Evolutionary conservation across 2,797 vertebrate species (phyloP).

Genomic region (Meda fulgida): DNA sequence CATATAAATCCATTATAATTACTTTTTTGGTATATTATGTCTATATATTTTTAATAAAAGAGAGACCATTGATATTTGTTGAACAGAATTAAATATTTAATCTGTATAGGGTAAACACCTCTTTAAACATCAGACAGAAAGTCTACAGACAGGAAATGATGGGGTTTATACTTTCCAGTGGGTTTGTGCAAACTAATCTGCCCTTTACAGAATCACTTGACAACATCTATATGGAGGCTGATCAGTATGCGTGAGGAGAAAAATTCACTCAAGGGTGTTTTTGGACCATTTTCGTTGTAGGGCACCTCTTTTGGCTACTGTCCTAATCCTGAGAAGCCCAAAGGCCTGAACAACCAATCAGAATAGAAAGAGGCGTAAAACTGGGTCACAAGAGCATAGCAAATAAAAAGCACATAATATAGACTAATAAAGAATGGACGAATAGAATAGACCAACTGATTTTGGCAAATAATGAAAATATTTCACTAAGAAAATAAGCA

Average conservation of each 20-base stretch:
- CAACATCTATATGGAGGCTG: constrained; percentile 2
- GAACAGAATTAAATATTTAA: constrained; percentile 4
- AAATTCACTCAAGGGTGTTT: constrained; percentile 22
- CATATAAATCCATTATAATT: too few relatives aligned
- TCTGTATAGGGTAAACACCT: not conserved
- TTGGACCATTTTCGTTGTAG: constrained; percentile 21
- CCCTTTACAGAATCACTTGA: not conserved
- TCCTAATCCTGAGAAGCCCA: constrained; percentile 38
- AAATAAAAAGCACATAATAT: not conserved
- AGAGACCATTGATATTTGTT: not conserved
- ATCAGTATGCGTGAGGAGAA: constrained; percentile 52
- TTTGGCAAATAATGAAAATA: not conserved
- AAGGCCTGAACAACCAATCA: not conserved
- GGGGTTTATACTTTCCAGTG: not conserved
- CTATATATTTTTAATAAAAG: not conserved
- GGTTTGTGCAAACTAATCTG: not conserved
- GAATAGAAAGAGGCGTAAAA: constrained; percentile 6
- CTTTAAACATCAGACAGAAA: not conserved
- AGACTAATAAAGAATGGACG: not conserved
- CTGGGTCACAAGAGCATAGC: constrained; percentile 33
- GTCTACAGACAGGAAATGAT: not conserved
- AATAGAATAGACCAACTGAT: not conserved
- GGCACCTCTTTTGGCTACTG: constrained; percentile 45
- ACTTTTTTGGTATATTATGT: not conserved
- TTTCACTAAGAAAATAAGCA: not conserved